A percentile compares a stretch with the other conserved stretches of the same genome.
These are phyloP conservation scores for Zingel zingel DNA, from an alignment of 2,113 vertebrate species.

Conservation along the genomic window DNA sequence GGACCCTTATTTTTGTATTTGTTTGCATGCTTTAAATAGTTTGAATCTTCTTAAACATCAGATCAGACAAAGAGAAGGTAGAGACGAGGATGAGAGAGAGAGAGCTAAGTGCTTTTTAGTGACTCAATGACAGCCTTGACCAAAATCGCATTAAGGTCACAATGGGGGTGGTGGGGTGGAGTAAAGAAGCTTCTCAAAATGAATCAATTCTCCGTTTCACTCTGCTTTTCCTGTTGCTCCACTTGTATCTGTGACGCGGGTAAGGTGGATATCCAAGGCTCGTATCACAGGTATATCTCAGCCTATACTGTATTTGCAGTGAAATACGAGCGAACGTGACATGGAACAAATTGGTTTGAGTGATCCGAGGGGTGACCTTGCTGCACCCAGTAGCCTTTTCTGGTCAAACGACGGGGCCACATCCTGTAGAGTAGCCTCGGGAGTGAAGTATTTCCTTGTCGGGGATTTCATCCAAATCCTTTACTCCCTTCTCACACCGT, in stretches of 20 bases:
- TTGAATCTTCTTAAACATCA: slow-evolving; percentile 3
- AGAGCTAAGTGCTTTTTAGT: slow-evolving; percentile 71
- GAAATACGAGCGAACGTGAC: slow-evolving; percentile 30
- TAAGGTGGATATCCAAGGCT: background rate
- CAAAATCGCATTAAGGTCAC: slow-evolving; percentile 78
- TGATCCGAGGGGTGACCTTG: slow-evolving; percentile 48
- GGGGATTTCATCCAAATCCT: slow-evolving; percentile 66
- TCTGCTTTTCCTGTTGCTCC: background rate
- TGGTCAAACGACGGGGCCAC: slow-evolving; percentile 20
- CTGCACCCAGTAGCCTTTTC: background rate
- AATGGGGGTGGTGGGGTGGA: slow-evolving; percentile 64
- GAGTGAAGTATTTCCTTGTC: slow-evolving; percentile 53
- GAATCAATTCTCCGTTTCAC: slow-evolving; percentile 68
- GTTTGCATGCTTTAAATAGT: background rate
- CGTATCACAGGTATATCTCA: slow-evolving; percentile 5
- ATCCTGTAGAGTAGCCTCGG: slow-evolving; percentile 6
- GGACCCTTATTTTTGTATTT: slow-evolving; percentile 6
- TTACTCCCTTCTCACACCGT: slow-evolving; percentile 58
- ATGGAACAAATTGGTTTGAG: slow-evolving; percentile 33
- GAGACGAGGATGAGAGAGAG: slow-evolving; percentile 39
- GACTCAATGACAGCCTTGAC: slow-evolving; percentile 71
- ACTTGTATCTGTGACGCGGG: background rate
- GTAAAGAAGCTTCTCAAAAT: slow-evolving; percentile 69
- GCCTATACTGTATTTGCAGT: background rate
- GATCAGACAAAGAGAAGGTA: slow-evolving; percentile 9